Percentiles rank a stretch among this genome's conserved stretches.
These are phyloP conservation scores for Otus sunia DNA, from an alignment of 2,113 vertebrate genomes.

Conservation along the genomic window DNA sequence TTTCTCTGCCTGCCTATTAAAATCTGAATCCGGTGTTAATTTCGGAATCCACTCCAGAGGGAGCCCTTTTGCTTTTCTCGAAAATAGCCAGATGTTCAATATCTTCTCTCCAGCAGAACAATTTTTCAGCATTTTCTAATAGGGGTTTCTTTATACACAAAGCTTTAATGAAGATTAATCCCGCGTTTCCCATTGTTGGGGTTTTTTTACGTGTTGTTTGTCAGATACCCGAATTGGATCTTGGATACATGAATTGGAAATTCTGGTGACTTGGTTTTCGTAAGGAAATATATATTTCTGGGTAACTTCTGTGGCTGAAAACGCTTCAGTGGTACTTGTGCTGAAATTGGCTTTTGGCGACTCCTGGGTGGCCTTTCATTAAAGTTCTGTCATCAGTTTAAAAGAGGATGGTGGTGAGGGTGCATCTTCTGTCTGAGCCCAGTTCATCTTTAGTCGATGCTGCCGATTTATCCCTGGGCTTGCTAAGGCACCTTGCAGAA, in stretches of 20 bases:
- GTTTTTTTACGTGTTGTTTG: accelerated
- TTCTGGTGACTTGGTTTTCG: accelerated
- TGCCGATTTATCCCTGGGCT: background rate
- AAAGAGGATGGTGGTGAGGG: background rate
- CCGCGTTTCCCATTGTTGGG: accelerated
- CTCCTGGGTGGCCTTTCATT: background rate
- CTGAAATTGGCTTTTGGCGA: background rate
- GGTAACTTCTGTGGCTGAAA: background rate
- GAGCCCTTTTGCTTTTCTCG: constrained; percentile 10
- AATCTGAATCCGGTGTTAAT: background rate
- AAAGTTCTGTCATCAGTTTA: background rate
- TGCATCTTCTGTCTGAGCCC: background rate
- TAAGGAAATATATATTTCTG: accelerated
- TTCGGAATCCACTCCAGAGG: constrained; percentile 20
- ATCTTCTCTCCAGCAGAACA: background rate
- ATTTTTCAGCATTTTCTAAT: accelerated
- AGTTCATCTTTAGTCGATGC: background rate
- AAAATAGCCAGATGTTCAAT: background rate
- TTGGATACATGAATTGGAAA: accelerated
- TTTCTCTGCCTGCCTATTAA: background rate
- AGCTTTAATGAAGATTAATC: background rate
- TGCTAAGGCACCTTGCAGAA: background rate
- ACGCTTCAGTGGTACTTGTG: accelerated
- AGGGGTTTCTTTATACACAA: background rate
- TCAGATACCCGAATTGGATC: accelerated